A percentile compares a stretch with the other conserved stretches of the same genome.
phyloP scores from a whole-genome alignment of 1,140 invertebrate species.

The Hyles vespertilio region DNA sequence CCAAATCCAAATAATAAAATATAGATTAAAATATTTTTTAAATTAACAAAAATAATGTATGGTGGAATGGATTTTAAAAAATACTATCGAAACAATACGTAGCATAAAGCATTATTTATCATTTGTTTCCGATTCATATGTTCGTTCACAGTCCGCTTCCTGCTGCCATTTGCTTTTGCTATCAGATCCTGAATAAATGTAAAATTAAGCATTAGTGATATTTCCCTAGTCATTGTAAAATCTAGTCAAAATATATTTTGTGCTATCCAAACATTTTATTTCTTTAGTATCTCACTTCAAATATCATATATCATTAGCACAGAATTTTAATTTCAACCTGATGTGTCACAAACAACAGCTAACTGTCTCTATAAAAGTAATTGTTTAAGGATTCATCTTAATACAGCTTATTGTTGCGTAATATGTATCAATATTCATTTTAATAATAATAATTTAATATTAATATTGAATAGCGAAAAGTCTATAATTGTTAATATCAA shows the following conservation, averaged over 20 bases:
- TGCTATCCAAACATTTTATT: conserved; percentile 33
- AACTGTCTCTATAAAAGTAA: conserved; percentile 27
- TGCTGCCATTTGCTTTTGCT: not conserved
- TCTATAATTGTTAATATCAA: no score
- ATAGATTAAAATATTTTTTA: no score
- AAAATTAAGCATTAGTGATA: conserved; percentile 15
- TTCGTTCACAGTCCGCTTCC: conserved; percentile 1
- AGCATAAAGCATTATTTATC: not conserved
- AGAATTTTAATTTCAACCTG: conserved; percentile 25
- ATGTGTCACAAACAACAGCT: conserved; percentile 33
- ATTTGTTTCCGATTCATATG: not conserved
- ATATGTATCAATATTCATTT: no score
- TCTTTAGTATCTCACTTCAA: conserved; percentile 28
- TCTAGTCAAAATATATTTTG: conserved; percentile 32
- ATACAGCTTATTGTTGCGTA: no score
- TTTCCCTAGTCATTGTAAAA: conserved; percentile 21
- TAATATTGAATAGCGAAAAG: no score
- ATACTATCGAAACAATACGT: no score
- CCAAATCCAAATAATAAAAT: no score
- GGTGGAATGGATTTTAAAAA: no score
- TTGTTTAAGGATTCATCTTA: not conserved
- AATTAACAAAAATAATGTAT: no score
- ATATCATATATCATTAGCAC: conserved; percentile 36
- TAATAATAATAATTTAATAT: no score
- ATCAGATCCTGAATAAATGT: not conserved